Base-by-base conservation (phyloP, 2,888 invertebrate genomes). In the Spisula subtruncata region DNA sequence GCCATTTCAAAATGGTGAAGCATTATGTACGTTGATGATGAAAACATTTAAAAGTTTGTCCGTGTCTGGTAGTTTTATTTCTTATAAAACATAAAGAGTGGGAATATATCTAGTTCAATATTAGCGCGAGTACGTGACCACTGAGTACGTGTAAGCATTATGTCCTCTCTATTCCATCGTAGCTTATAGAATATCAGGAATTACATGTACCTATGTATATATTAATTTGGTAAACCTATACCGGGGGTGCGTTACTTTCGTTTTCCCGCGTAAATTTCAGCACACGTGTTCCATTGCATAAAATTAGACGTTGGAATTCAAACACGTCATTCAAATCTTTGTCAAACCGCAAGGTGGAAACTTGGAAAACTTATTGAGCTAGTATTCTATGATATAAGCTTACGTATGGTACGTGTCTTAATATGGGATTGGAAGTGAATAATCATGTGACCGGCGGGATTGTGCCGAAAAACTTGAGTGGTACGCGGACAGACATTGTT, bases 341-440 rank as follows among this genome's bases (percentile, higher is more conserved):
- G 25, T 66, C 5, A 51, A 51, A 51, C 4, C 51, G 4, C 12
- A 51, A 51, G 41, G 16, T 51, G 51, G 51, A 51, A 51, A 51
- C 16, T 51, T 51, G 51, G 8, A 41, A 41, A 8, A 8, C 41
- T 41, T 41, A 8, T 5, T 41, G 41, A 8, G 51, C 51, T 51
- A 66, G n/a, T n/a, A 25, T 66, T 25, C 8, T 25, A 25, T 66
- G n/a, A 66, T 66, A 25, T 25, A 25, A 66, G 1, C 12, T 10
- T 66, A 10, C 25, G 25, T 12, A 25, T 4, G n/a, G 25, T 25
- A 12, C 60, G 25, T 25, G 4, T n/a, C 35, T 25, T 20, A 83
- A 41, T 32, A 83, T 83, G 83, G 83, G 83, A 35, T 35, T 83
- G 35, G 83, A 83, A 32, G 54, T 83, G 16, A 60, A 32, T 18